Conservation (phyloP, 2,797 vertebrate genomes). For the Dryobates pubescens region DNA sequence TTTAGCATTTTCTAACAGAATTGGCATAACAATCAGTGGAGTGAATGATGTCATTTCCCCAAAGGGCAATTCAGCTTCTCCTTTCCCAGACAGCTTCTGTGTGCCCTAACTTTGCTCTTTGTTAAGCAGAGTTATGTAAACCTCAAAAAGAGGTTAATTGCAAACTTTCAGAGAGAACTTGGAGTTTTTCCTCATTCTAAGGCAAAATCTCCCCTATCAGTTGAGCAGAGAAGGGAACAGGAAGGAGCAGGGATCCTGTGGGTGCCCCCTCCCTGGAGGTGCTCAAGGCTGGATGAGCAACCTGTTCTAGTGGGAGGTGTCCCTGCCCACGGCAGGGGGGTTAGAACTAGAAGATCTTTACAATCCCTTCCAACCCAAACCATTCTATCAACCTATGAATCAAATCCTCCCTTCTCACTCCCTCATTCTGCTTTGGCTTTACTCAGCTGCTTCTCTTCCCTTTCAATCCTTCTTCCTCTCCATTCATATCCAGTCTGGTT, state of each 20-base stretch:
- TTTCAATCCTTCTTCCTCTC: neutral
- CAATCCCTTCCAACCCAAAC: no score
- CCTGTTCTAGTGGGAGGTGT: no score
- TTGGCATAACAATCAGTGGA: conserved; percentile 28
- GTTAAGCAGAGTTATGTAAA: conserved; percentile 44
- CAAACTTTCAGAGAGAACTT: neutral
- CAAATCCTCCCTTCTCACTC: neutral
- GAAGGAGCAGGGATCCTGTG: neutral
- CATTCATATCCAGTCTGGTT: neutral
- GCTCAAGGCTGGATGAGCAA: no score
- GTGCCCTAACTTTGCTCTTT: neutral
- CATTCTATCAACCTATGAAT: no score
- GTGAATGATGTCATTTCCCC: conserved; percentile 12
- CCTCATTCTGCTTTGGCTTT: neutral
- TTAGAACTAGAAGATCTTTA: no score
- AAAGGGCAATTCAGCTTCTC: conserved; percentile 24
- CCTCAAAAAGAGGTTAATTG: conserved; percentile 19
- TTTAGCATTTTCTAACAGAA: conserved; percentile 16
- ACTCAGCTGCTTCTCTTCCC: neutral
- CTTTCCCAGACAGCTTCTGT: neutral
- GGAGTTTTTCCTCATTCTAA: conserved; percentile 21
- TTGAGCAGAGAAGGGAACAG: neutral
- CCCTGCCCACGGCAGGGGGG: no score
- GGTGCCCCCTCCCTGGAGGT: no score
- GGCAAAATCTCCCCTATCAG: neutral